Evolutionary conservation across 2,797 vertebrate species (phyloP).

Genomic region (Notolepis coatsorum): DNA sequence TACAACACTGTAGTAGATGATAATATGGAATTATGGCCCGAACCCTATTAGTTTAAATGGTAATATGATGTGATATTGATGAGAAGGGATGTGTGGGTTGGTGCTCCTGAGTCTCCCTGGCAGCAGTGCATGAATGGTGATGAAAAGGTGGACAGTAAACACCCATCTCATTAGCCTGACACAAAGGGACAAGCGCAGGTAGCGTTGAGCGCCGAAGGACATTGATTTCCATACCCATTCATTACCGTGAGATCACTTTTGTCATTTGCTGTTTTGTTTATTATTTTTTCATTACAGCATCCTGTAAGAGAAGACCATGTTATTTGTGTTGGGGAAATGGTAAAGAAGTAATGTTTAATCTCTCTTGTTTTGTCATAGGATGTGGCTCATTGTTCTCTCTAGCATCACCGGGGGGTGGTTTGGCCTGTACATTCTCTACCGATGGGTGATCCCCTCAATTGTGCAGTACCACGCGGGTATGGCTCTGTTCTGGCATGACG

Average conservation of each 20-base stretch:
- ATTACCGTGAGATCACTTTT: slow-evolving; percentile 42
- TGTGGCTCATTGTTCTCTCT: slow-evolving; percentile 67
- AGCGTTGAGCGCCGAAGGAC: slow-evolving; percentile 36
- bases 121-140: slow-evolving; percentile 32
- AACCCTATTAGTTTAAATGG: too few species aligned
- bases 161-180: slow-evolving; percentile 79
- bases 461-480: slow-evolving; percentile 72
- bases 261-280: slow-evolving; percentile 3
- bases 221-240: slow-evolving; percentile 45
- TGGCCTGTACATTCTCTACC: slow-evolving; percentile 66
- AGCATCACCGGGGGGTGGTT: slow-evolving; percentile 54
- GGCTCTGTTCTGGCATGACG: slow-evolving; percentile 77
- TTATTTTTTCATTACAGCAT: slow-evolving; percentile 4
- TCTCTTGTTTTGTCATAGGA: slow-evolving; percentile 52
- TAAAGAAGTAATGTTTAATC: neutral
- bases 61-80: neutral
- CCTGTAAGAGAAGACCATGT: neutral
- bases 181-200: slow-evolving; percentile 56
- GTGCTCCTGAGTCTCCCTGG: neutral
- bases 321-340: neutral
- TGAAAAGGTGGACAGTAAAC: slow-evolving; percentile 60
- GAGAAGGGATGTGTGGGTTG: slow-evolving; percentile 14
- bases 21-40: too few species aligned
- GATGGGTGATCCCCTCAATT: slow-evolving; percentile 68
- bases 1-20: too few species aligned